Evolutionary conservation across 1,140 invertebrate species (phyloP), one percentile per base, ranked within the genome.

Genomic region (Bombus cullumanus): DNA sequence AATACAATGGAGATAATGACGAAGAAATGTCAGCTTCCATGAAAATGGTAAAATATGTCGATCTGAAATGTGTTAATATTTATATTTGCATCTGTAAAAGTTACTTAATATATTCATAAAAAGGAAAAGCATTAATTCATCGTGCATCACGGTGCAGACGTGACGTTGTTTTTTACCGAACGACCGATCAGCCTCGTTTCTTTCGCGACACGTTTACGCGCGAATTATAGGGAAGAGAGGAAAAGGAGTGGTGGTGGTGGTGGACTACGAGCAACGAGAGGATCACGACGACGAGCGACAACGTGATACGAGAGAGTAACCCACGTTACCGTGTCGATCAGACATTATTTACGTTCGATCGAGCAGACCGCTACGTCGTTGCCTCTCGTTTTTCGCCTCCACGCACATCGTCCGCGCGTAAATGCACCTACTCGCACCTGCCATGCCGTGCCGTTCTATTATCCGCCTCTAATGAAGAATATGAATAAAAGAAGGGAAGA

Each of bases 301-400:
- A 31, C 72, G 13, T 41, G 62, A 76, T 71, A 47, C 39, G 28
- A 62, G 59, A 62, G 59, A 62, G 31, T 6, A 34, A 66, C 64
- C 69, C 73, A 66, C 74, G 87, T 80, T 83, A 64, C 87, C 82
- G 71, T 83, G 66, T 81, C 86, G 75, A 90, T 88, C 87, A 59
- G 75, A 73, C 82, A 88, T 90, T 90, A 89, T 88, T 90, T 85
- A 88, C 88, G 83, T 86, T 86, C 89, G 89, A 90, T 90, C 86
- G 83, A 90, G 89, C 89, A 88, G 73, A 90, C 72, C 53, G 89
- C 39, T 80, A 84, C 80, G 81, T n/a, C 79, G 81, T 62, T 74
- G 83, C 80, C 87, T 85, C 88, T 86, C 73, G 88, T 90, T 90
- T 90, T 86, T 83, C 89, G 80, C 80, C 79, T 88, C 76, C 80